Percentiles rank a stretch among this genome's conserved stretches.
phyloP scores from a whole-genome alignment of 2,888 invertebrate species.

The Dysmachus trigonus region DNA sequence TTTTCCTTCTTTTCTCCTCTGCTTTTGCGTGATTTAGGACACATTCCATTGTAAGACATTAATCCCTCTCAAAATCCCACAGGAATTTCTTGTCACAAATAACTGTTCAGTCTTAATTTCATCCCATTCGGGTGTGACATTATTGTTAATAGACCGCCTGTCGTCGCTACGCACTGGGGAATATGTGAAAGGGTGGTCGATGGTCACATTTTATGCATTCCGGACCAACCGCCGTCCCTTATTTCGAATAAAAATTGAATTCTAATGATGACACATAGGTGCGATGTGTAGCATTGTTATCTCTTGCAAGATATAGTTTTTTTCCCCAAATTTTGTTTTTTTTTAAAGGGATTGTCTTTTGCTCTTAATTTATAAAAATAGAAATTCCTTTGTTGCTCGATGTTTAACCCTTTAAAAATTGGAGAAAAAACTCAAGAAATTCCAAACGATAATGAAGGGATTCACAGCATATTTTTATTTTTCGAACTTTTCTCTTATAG shows the following conservation, averaged over 20 bases:
- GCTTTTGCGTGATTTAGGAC: conserved; percentile 21
- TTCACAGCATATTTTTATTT: background rate
- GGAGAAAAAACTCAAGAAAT: background rate
- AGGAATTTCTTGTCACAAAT: conserved; percentile 32
- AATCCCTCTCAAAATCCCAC: conserved; percentile 35
- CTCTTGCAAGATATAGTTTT: background rate
- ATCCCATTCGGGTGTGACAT: conserved; percentile 14
- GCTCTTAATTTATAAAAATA: background rate
- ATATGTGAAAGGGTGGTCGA: background rate
- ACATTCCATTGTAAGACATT: conserved; percentile 37
- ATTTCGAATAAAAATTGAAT: background rate
- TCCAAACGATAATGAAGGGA: background rate
- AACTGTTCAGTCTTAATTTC: conserved; percentile 25
- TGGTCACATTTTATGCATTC: background rate
- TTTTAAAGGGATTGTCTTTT: background rate
- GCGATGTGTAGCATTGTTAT: background rate
- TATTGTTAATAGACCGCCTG: conserved; percentile 15
- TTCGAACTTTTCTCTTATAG: background rate
- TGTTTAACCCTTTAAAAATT: background rate
- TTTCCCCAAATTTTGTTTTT: too few species aligned
- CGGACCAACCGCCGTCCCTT: background rate
- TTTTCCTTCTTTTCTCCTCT: background rate
- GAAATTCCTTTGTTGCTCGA: background rate
- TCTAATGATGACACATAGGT: background rate
- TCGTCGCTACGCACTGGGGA: background rate